Evolutionary conservation across 2,797 vertebrate genomes (phyloP), one percentile per base, ranked within the genome.

Genomic region (Poecile montanus): DNA sequence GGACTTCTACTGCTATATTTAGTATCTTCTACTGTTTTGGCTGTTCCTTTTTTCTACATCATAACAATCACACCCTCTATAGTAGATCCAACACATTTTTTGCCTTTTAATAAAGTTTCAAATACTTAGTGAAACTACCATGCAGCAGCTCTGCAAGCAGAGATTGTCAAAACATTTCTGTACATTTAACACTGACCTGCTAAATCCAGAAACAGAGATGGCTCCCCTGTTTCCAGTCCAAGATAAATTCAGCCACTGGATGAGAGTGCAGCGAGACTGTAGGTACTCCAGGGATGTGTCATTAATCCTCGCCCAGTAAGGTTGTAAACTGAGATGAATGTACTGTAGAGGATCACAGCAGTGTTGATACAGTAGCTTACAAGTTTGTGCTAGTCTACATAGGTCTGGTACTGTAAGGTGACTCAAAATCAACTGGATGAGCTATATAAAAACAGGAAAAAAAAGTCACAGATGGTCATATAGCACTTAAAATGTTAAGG

Each of bases 311-410:
- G 98, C 98, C 99, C 99, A 99, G 97, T 99, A 99, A 16, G 99
- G 99, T 95, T 99, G 99, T 97, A 99, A 98, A 97, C 99, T 99
- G 96, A 99, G 99, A 96, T 99, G 99, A 97, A 98, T 98, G 97
- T 99, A 99, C 92, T 99, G 99, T 19, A 99, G 98, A 53, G 99
- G 99, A 97, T 99, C 99, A 95, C 98, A 99, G 97, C 99, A 99
- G 94, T 99, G 99, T 97, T 99, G 99, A 98, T 99, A 98, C 44
- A 99, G 98, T 71, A 99, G 98, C 97, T 99, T 99, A 98, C 99
- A 99, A 96, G 98, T 99, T 97, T 99, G 99, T 80, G 99, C 98
- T 98, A 99, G 98, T 97, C 99, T 98, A 97, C 99, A 99, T 94
- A 99, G 97, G 98, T 99, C 99, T 91, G 99, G 99, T 92, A 99